Conservation (phyloP, 2,113 vertebrate genomes). For the Lophochroa leadbeateri region DNA sequence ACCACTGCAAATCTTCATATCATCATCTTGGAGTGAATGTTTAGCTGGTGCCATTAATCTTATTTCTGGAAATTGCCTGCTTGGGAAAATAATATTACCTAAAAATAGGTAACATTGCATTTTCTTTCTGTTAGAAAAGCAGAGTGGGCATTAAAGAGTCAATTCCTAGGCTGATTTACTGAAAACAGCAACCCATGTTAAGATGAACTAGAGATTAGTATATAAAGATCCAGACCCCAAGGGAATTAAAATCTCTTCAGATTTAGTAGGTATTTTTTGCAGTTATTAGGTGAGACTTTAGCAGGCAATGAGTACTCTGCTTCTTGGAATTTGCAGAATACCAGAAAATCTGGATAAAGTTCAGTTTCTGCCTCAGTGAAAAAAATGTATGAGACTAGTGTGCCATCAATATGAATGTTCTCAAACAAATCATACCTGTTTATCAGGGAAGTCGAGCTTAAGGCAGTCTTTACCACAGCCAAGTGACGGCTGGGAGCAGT, state of each 20-base stretch:
- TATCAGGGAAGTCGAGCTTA: neutral
- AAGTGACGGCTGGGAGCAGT: accelerated
- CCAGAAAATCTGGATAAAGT: neutral
- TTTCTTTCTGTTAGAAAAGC: neutral
- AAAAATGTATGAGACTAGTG: accelerated
- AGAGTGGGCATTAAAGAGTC: neutral
- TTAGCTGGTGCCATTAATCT: neutral
- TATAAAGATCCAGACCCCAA: neutral
- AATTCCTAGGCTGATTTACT: neutral
- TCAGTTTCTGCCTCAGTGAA: neutral
- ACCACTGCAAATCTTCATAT: neutral
- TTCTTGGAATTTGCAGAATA: neutral
- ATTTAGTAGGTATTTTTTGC: neutral
- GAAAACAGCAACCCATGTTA: neutral
- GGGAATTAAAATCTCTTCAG: neutral
- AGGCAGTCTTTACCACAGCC: neutral
- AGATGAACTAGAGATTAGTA: neutral
- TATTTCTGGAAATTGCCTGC: neutral
- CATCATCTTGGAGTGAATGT: neutral
- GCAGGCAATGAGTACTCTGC: neutral
- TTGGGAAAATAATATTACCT: neutral
- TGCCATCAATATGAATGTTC: neutral
- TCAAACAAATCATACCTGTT: neutral
- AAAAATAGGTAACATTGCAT: neutral
- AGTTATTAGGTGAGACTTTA: neutral